Conservation (phyloP, 1,140 invertebrate species). For the Drosophila ambigua region DNA sequence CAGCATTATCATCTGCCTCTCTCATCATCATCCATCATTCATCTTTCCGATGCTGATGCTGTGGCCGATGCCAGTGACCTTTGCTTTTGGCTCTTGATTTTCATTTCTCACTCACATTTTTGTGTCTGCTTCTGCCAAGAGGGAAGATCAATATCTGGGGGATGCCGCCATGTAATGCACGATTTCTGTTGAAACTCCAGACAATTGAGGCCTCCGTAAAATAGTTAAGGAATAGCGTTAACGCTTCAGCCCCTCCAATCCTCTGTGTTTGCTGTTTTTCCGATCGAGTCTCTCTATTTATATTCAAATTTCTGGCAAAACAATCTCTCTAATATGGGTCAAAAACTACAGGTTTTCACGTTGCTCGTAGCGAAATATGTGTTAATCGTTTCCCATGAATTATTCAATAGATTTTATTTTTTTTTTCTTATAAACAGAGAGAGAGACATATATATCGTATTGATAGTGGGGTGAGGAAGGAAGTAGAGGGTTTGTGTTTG, state of each 20-base stretch:
- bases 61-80: conserved; percentile 72
- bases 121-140: conserved; percentile 26
- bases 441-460: conserved; percentile 5
- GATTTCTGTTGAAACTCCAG: conserved; percentile 68
- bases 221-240: conserved; percentile 70
- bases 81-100: conserved; percentile 43
- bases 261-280: conserved; percentile 29
- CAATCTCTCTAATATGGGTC: conserved; percentile 72
- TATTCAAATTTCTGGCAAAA: conserved; percentile 68
- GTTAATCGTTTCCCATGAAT: conserved; percentile 72
- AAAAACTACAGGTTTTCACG: conserved; percentile 78
- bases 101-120: conserved; percentile 51
- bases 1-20: conserved; percentile 43
- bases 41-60: not conserved
- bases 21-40: conserved; percentile 41
- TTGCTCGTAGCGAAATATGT: conserved; percentile 61
- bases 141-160: conserved; percentile 60
- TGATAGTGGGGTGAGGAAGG: conserved; percentile 2
- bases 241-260: not conserved
- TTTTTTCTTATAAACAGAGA: conserved; percentile 37
- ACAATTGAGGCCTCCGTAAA: conserved; percentile 49
- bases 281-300: conserved; percentile 55
- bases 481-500: conserved; percentile 4
- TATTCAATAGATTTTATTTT: conserved; percentile 53
- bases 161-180: conserved; percentile 68